Percentiles rank a stretch among this genome's conserved stretches.
Evolutionary conservation across 2,797 vertebrate genomes (phyloP).

Genomic region (Platalea minor): DNA sequence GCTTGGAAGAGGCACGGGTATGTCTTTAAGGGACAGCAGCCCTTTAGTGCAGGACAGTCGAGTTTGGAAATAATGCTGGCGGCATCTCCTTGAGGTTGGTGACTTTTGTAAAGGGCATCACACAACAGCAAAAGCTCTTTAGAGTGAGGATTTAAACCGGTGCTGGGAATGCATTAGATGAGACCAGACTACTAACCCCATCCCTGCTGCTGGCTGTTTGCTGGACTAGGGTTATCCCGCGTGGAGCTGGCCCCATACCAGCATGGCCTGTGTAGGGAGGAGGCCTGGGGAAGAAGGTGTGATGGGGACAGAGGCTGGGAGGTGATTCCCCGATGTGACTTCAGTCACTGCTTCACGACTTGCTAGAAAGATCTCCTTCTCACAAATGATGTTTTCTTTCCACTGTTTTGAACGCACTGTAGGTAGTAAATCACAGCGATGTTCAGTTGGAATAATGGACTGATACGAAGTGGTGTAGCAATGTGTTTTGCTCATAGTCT

Average conservation of each 20-base stretch:
- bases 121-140: not conserved
- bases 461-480: not conserved
- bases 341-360: not conserved
- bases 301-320: not conserved
- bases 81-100: not conserved
- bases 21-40: not conserved
- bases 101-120: not conserved
- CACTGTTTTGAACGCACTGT: not conserved
- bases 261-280: not conserved
- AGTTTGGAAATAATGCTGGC: not conserved
- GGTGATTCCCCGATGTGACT: rapidly evolving
- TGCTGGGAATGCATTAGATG: rapidly evolving
- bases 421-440: not conserved
- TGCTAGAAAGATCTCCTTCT: not conserved
- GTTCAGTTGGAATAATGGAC: not conserved
- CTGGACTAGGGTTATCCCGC: not conserved
- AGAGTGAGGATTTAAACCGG: not conserved
- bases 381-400: not conserved
- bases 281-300: not conserved
- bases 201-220: not conserved
- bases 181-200: not conserved
- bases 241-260: not conserved
- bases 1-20: not conserved
- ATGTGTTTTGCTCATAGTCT: not conserved
- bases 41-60: not conserved